Evolutionary conservation across 1,140 invertebrate genomes (phyloP).

Genomic region (Phortica variegata): DNA sequence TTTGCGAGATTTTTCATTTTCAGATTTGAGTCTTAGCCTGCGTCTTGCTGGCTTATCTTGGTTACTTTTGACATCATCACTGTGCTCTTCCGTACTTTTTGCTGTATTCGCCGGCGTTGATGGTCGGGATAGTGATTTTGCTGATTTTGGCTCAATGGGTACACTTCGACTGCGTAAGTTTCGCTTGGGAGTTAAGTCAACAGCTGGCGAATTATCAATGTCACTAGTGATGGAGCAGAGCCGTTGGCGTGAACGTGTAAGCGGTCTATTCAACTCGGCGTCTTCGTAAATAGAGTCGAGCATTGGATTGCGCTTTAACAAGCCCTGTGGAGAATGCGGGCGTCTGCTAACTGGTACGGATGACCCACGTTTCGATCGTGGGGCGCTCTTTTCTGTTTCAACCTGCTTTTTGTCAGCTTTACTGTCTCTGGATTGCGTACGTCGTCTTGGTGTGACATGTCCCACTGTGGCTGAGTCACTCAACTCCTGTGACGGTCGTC

Average conservation of each 20-base stretch:
- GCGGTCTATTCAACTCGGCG: conserved; percentile 2
- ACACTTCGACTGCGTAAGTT: not conserved
- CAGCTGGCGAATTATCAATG: not conserved
- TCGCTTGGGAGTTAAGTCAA: not conserved
- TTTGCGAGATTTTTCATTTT: too few species aligned
- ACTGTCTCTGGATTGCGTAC: too few species aligned
- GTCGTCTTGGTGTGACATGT: too few species aligned
- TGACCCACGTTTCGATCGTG: conserved; percentile 1
- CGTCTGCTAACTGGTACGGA: conserved; percentile 11
- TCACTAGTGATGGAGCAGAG: conserved; percentile 13
- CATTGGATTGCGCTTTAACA: not conserved
- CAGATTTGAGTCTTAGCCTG: too few species aligned
- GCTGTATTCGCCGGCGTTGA: not conserved
- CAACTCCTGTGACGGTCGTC: too few species aligned
- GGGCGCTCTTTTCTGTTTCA: too few species aligned
- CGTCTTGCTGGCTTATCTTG: not conserved
- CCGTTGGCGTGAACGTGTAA: conserved; percentile 31
- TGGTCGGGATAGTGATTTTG: too few species aligned
- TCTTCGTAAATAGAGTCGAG: conserved; percentile 43
- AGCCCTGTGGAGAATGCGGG: conserved; percentile 19
- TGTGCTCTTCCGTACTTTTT: not conserved
- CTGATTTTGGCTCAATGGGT: too few species aligned
- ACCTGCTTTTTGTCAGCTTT: too few species aligned
- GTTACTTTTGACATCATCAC: not conserved
- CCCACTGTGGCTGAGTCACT: too few species aligned